Conservation (phyloP, 2,888 invertebrate genomes). For the Brenthis daphne region DNA sequence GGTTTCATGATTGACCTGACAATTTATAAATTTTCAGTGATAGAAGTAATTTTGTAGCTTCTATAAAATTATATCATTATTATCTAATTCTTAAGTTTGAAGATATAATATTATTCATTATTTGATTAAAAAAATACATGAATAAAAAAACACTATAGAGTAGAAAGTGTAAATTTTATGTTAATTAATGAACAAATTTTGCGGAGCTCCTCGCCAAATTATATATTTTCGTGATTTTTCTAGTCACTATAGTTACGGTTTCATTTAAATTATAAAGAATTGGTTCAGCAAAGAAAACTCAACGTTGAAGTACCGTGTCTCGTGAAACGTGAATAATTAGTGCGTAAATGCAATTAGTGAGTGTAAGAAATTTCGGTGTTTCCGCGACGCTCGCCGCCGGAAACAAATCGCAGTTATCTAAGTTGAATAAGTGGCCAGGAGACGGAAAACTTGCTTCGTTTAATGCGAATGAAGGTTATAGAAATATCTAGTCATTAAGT, state of each 20-base stretch:
- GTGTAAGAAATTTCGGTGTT: conserved; percentile 10
- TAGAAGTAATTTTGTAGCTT: too few relatives aligned
- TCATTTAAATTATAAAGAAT: conserved; percentile 11
- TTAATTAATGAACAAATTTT: not conserved
- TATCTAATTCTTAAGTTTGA: too few relatives aligned
- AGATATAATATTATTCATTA: too few relatives aligned
- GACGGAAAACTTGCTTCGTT: not conserved
- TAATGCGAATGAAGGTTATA: too few relatives aligned
- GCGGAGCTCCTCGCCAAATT: too few relatives aligned
- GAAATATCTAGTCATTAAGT: too few relatives aligned
- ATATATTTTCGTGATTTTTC: too few relatives aligned
- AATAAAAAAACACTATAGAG: not conserved
- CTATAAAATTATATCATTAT: not conserved
- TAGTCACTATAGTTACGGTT: too few relatives aligned
- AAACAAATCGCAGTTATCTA: not conserved
- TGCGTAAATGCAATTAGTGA: conserved; percentile 16
- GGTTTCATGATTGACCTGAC: too few relatives aligned
- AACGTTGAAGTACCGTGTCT: conserved; percentile 2
- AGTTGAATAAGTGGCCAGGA: not conserved
- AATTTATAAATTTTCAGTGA: too few relatives aligned
- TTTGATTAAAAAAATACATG: too few relatives aligned
- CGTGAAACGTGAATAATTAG: conserved; percentile 12
- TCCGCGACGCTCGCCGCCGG: not conserved
- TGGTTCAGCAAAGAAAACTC: conserved; percentile 12
- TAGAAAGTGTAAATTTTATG: conserved; percentile 9